These are phyloP conservation scores for Dipus sagitta DNA, from an alignment of 2,797 vertebrate genomes.

Conservation along the genomic window DNA sequence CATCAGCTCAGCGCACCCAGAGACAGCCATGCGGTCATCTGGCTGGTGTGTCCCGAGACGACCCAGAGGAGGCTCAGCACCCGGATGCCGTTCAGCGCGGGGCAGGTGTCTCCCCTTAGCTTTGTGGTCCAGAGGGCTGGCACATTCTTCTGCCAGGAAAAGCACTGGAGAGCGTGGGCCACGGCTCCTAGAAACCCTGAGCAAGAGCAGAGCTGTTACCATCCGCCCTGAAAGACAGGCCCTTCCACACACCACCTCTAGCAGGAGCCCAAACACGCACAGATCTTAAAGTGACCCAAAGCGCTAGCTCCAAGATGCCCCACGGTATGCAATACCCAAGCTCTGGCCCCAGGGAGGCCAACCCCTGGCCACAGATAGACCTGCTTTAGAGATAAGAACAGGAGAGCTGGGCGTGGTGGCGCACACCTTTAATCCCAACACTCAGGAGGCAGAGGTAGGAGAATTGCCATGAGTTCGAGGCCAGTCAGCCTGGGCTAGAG, in stretches of 20 bases:
- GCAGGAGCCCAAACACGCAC: too few relatives aligned
- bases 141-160: slow-evolving; percentile 89
- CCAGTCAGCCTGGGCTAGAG: too few relatives aligned
- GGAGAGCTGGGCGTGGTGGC: too few relatives aligned
- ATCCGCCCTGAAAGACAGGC: not conserved
- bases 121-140: slow-evolving; percentile 82
- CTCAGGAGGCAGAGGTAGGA: too few relatives aligned
- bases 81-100: slow-evolving; percentile 90
- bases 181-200: slow-evolving; percentile 74
- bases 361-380: not conserved
- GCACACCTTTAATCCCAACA: too few relatives aligned
- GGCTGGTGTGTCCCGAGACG: slow-evolving; percentile 92
- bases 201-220: not conserved
- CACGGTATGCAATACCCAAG: not conserved
- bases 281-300: fast-evolving
- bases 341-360: not conserved
- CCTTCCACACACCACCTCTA: fast-evolving
- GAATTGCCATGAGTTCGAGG: too few relatives aligned
- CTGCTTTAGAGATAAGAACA: not conserved
- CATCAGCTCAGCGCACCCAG: slow-evolving; percentile 85
- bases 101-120: slow-evolving; percentile 80
- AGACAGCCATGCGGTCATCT: slow-evolving; percentile 89
- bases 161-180: slow-evolving; percentile 83
- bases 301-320: not conserved
- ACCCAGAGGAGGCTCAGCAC: slow-evolving; percentile 93